Conservation (phyloP, 2,113 vertebrate species). For the Triplophysa siluroides region DNA sequence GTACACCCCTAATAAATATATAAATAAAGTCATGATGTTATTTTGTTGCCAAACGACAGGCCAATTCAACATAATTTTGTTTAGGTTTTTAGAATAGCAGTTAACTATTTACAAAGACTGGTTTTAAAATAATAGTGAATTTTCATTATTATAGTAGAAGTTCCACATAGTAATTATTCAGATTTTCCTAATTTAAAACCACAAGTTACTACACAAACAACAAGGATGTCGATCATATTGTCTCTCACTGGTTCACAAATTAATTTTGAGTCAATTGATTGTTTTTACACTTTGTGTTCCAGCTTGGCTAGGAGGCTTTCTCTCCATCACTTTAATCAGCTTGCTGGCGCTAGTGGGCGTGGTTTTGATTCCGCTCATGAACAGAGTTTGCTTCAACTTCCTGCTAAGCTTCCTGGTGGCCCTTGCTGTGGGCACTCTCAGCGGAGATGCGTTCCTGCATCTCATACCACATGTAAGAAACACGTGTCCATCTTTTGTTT, state of each 20-base stretch:
- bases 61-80: too few relatives aligned
- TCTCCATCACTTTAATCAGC: constrained; percentile 94
- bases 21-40: too few relatives aligned
- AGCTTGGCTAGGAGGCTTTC: constrained; percentile 94
- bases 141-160: too few relatives aligned
- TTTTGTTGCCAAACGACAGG: too few relatives aligned
- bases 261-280: neutral
- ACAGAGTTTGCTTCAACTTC: constrained; percentile 94
- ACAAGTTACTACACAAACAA: too few relatives aligned
- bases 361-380: constrained; percentile 92
- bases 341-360: constrained; percentile 90
- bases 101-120: too few relatives aligned
- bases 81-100: too few relatives aligned
- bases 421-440: constrained; percentile 92
- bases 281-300: constrained; percentile 46
- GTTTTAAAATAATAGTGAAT: too few relatives aligned
- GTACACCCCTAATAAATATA: too few relatives aligned
- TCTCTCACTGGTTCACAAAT: neutral
- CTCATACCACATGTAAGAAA: constrained; percentile 94
- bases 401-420: constrained; percentile 96
- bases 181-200: too few relatives aligned
- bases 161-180: too few relatives aligned
- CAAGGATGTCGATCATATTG: too few relatives aligned
- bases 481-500: neutral
- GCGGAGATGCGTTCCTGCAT: constrained; percentile 95